Base-by-base conservation (phyloP, 2,888 invertebrate species). In the Cantharis lateralis region DNA sequence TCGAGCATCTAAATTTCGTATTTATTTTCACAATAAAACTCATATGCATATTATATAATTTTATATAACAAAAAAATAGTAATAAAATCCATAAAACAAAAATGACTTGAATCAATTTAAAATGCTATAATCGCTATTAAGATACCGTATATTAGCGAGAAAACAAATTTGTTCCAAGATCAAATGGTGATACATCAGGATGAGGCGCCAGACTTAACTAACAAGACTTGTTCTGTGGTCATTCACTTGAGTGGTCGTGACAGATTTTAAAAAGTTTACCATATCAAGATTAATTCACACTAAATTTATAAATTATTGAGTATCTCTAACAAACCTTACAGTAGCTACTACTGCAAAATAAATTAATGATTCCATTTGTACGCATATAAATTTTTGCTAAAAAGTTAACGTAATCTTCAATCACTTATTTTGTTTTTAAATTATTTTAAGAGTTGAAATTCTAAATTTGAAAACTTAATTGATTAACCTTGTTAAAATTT, bases 181-280 rank as follows among this genome's bases (percentile, higher is more conserved):
- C 75, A 77, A 77, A 74, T 78, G 70, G 28, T 74, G 79, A 79
- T 80, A 78, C 72, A 48, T 48, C 48, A 75, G 72, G 73, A 77
- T 71, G 75, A 80, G 81, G 81, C 81, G 81, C 81, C 81, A 81
- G 80, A 61, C 80, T 70, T 69, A 66, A 74, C 72, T 71, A 61
- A 71, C 61, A 68, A 78, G 81, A 81, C 81, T 69, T 81, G 80
- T 81, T 81, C 72, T 71, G 70, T 79, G 81, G 78, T 79, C 80
- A 79, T 81, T 81, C 79, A 80, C 81, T 70, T 75, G 63, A 48
- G 48, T 64, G 18, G 18, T 66, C 26, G 71, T 26, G 48, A 71
- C 71, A 20, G 62, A 32, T 48, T 62, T 74, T 66, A 70, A 71
- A 69, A 72, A 62, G 24, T 15, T 71, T 61, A 18, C 20, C 20